Evolutionary conservation across 2,888 invertebrate species (phyloP).

Genomic region (Chrysodeixis includens): DNA sequence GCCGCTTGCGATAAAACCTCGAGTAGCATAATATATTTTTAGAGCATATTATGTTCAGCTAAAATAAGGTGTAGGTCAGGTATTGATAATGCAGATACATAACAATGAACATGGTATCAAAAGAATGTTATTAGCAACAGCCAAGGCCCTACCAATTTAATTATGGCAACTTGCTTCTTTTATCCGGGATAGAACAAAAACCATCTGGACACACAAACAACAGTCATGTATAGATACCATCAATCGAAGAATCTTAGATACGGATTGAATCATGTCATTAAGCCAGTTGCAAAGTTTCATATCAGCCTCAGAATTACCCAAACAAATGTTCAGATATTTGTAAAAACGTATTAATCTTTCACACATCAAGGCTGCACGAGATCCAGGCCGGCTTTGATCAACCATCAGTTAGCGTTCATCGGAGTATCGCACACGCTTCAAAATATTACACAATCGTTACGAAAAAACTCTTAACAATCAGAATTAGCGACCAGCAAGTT

Average conservation of each 20-base stretch:
- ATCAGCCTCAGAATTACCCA: constrained; percentile 48
- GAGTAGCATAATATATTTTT: neutral
- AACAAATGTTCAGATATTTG: constrained; percentile 65
- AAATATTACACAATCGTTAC: constrained; percentile 66
- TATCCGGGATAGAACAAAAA: neutral
- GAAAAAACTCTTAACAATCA: constrained; percentile 74
- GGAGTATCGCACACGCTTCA: constrained; percentile 61
- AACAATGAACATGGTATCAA: neutral
- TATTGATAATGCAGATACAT: no score
- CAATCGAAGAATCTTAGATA: constrained; percentile 33
- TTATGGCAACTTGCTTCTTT: neutral
- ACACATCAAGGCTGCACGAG: constrained; percentile 61
- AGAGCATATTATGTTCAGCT: neutral
- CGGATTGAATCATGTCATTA: constrained; percentile 52
- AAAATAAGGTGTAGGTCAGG: neutral
- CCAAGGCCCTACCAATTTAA: neutral
- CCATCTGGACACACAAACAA: neutral
- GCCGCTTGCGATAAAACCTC: neutral
- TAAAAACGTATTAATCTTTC: constrained; percentile 69
- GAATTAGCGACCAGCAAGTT: constrained; percentile 74
- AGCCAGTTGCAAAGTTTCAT: constrained; percentile 53
- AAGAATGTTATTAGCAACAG: neutral
- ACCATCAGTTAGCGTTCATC: constrained; percentile 64
- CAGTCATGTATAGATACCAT: constrained; percentile 5
- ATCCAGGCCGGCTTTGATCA: constrained; percentile 71